Percentiles rank a stretch among this genome's conserved stretches.
phyloP scores from a whole-genome alignment of 2,113 vertebrate species.

The Eurystomus gularis region DNA sequence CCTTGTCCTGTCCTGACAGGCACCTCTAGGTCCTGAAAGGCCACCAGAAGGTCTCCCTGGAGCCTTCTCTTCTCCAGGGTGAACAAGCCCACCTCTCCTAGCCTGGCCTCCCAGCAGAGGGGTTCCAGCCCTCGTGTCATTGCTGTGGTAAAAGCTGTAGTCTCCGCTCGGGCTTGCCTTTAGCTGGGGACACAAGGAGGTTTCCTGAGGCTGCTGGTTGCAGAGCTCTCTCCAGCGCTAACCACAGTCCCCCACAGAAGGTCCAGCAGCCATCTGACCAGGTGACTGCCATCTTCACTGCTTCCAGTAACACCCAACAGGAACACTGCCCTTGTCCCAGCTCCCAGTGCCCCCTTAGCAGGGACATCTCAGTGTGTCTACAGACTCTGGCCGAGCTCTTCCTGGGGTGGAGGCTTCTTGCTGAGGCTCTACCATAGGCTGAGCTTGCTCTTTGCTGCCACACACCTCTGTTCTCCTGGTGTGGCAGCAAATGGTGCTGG shows the following conservation, averaged over 20 bases:
- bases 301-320: neutral
- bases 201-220: neutral
- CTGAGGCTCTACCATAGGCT: neutral
- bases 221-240: neutral
- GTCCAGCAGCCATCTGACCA: neutral
- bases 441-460: neutral
- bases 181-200: neutral
- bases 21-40: neutral
- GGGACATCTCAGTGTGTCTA: neutral
- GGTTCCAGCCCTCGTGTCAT: neutral
- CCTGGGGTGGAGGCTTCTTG: neutral
- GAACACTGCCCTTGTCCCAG: neutral
- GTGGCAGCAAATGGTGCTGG: neutral
- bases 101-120: neutral
- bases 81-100: neutral
- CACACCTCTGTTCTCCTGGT: neutral
- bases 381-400: neutral
- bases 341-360: fast-evolving
- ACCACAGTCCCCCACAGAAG: neutral
- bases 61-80: neutral
- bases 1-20: neutral
- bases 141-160: neutral
- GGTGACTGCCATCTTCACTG: neutral
- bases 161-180: neutral
- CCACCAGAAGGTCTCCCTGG: neutral